These are phyloP conservation scores for Papilio xuthus DNA, from an alignment of 1,140 invertebrate genomes.

Conservation along the genomic window DNA sequence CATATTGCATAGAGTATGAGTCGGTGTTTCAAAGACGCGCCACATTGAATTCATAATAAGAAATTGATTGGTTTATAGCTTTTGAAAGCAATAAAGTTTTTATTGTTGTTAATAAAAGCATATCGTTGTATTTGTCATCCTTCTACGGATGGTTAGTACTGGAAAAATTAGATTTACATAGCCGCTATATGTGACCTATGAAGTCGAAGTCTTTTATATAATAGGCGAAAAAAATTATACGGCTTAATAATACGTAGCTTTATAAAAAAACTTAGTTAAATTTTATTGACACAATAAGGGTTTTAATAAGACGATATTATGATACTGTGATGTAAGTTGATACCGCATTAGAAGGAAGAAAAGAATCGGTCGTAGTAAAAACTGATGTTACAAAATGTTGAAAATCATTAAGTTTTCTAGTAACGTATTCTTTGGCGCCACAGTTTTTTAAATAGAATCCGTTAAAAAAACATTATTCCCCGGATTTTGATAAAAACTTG, in stretches of 20 bases:
- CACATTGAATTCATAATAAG: conserved; percentile 52
- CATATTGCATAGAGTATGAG: conserved; percentile 49
- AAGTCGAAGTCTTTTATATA: background rate
- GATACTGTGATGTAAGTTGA: too few relatives aligned
- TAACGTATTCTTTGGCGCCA: conserved; percentile 49
- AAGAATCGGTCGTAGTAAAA: too few relatives aligned
- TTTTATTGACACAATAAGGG: too few relatives aligned
- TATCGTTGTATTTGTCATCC: conserved; percentile 28
- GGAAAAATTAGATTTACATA: conserved; percentile 12
- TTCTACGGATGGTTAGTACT: background rate
- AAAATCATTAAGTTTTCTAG: conserved; percentile 35
- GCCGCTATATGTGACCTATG: background rate
- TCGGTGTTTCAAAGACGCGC: conserved; percentile 49
- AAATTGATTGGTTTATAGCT: conserved; percentile 57
- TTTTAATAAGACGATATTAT: too few relatives aligned
- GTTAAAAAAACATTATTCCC: conserved; percentile 49
- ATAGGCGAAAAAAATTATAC: too few relatives aligned
- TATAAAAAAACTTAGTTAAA: too few relatives aligned
- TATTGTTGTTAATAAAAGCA: conserved; percentile 48
- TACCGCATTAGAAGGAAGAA: too few relatives aligned
- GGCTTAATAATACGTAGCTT: too few relatives aligned
- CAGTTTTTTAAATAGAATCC: conserved; percentile 38
- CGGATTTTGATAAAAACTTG: conserved; percentile 53
- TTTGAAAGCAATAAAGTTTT: conserved; percentile 51
- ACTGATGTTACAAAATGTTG: background rate